Percentiles rank a stretch among this genome's conserved stretches.
Conservation (phyloP, 2,888 invertebrate species). For the Euzophera pinguis region DNA sequence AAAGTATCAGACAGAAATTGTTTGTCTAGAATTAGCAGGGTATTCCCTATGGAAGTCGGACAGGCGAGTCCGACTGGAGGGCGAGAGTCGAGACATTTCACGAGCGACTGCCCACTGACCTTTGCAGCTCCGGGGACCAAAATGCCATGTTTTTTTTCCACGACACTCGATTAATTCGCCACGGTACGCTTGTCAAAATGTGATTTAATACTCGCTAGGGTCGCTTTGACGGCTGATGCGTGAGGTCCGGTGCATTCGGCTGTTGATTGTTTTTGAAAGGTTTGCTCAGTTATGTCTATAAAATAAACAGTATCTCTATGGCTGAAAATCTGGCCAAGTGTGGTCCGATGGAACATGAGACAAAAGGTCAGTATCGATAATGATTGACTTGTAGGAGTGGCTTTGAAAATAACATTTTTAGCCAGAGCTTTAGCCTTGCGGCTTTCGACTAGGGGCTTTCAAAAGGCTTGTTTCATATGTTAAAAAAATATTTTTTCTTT, state of each 20-base stretch:
- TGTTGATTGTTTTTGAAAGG: slow-evolving; percentile 16
- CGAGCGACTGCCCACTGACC: slow-evolving; percentile 70
- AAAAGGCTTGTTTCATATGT: no score
- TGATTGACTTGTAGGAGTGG: no score
- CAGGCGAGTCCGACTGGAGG: slow-evolving; percentile 32
- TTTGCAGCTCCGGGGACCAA: slow-evolving; percentile 69
- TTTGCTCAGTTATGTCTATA: background rate
- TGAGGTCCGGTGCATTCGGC: slow-evolving; percentile 46
- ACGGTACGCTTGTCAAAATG: slow-evolving; percentile 79
- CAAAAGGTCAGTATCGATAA: no score
- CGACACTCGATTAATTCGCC: slow-evolving; percentile 79
- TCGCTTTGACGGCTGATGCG: slow-evolving; percentile 70
- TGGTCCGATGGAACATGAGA: no score
- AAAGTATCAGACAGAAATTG: no score
- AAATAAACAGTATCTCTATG: no score
- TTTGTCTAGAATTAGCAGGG: background rate
- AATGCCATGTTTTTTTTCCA: slow-evolving; percentile 75
- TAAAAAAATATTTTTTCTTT: no score
- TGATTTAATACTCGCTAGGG: slow-evolving; percentile 73
- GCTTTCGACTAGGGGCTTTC: no score
- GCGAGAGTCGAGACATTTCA: slow-evolving; percentile 62
- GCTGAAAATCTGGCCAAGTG: no score
- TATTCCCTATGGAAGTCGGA: slow-evolving; percentile 49
- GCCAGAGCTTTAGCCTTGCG: no score
- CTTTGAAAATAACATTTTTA: no score